Base-by-base conservation (phyloP, 2,113 vertebrate genomes). In the Collichthys lucidus region DNA sequence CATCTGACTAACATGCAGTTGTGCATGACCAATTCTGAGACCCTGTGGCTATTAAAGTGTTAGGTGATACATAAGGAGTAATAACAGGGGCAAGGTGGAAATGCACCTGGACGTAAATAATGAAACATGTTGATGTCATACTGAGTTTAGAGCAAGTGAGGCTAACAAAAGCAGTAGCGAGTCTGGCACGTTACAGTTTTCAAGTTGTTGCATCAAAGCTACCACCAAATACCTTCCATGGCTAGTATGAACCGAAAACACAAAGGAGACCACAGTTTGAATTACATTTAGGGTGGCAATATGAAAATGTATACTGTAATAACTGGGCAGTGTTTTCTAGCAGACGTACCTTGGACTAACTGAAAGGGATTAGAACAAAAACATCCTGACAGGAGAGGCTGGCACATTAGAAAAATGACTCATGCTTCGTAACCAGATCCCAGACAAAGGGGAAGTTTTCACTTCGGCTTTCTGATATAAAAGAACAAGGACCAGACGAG, bases 371-470 rank as follows among this genome's bases (percentile, higher is more conserved):
- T 74, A 74, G 77, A 92, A 90, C 66, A 92, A 93, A 91, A 92
- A 92, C 85, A 87, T 90, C 85, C 83, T 87, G 88, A 90, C 85
- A 84, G 74, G 65, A 82, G 86, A 90, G 83, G 55, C 67, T 84
- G 78, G 74, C 79, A 77, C 84, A 60, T 90, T 85, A 84, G 75
- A 63, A 87, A 87, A 84, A 90, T 75, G 85, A 94, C 67, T 93
- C 79, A 91, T 80, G 86, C 50, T 75, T 67, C 31, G 89, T 90
- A 93, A 92, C 90, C 78, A 89, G 70, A 94, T 89, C 79, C 78
- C 84, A 72, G 80, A 91, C 87, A 88, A 92, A 87, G 57, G 69
- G 89, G 81, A 93, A 79, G 74, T 89, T 91, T 93, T 92, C 65
- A 91, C 75, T 92, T 90, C 53, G 20, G 82, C 60, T 88, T 89